Conservation (phyloP, 2,797 vertebrate species). For the Hydrocynus forskahlii region DNA sequence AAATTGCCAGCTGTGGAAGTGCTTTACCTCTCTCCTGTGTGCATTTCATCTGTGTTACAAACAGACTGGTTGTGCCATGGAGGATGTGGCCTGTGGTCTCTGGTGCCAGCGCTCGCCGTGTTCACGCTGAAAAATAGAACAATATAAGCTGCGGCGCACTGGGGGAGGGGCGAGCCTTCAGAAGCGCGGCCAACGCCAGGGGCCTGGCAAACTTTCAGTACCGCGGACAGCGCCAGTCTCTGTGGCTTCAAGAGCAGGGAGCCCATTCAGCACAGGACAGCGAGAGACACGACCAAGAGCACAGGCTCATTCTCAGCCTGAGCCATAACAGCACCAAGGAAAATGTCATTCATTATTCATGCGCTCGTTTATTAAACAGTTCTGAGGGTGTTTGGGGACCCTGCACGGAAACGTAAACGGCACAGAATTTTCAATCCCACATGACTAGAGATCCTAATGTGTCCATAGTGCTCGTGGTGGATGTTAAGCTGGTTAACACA, state of each 20-base stretch:
- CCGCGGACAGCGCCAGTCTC: slow-evolving; percentile 51
- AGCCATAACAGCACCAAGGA: not conserved
- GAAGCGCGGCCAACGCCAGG: slow-evolving; percentile 44
- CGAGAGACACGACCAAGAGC: not conserved
- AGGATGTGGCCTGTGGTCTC: not conserved
- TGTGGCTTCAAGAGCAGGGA: not conserved
- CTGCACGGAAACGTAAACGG: not conserved
- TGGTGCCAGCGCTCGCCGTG: not conserved
- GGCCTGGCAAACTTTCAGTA: slow-evolving; percentile 52
- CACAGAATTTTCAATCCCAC: not conserved
- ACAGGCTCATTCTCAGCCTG: not conserved
- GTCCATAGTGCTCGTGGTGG: not conserved
- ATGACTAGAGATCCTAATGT: slow-evolving; percentile 7
- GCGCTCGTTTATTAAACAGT: not conserved
- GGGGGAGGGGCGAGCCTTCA: slow-evolving; percentile 27
- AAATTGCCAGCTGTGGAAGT: slow-evolving; percentile 2
- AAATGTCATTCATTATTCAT: slow-evolving; percentile 22
- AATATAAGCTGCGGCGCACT: slow-evolving; percentile 17
- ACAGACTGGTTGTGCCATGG: not conserved
- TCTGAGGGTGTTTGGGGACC: not conserved
- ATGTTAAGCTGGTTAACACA: slow-evolving; percentile 11
- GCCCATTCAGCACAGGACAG: not conserved
- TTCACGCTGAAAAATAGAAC: slow-evolving; percentile 8
- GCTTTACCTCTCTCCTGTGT: not conserved
- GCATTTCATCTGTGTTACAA: not conserved